Evolutionary conservation across 92 coral and sea anemone species (phyloP), one percentile per base, ranked within the genome.

Genomic region (Umimayanthus kanabou): DNA sequence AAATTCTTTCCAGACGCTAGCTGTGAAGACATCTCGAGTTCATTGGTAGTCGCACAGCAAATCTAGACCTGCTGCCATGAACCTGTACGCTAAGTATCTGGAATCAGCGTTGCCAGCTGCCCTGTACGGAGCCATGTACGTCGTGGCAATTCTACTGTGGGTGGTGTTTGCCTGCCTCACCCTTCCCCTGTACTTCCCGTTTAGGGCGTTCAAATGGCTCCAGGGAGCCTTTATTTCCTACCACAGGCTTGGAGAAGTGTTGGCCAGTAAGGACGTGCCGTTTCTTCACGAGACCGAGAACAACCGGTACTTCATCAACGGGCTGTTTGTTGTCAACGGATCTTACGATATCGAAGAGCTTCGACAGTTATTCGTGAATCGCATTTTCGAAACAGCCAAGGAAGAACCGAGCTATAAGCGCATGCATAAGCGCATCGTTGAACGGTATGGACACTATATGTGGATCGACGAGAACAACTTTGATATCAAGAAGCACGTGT

Each of bases 331-430:
- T 26, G 92, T 95, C 25, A 92, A 96, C 39, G 99, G 98, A 25
- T 81, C 69, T 40, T 82, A 89, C n/a, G 87, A 93, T 85, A 88
- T 96, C n/a, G 91, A 90, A 2, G 89, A 91, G 64, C 82, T 95
- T 26, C 94, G 97, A 4, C 87, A 92, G 90, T 90, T 95, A 67
- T 87, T 96, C 33, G 88, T 93, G 93, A 88, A 90, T 79, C 91
- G 96, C 86, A 93, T 96, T 55, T 91, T 96, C 20, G 79, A 92
- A 53, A 88, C 93, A 91, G 89, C 74, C 29, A 70, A 65, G 13
- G 98, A 95, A 39, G 98, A 94, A 65, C 97, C 97, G 13, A 96
- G 98, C 77, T 93, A 96, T 77, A 86, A 82, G 43, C 96, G 96
- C 77, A 92, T 96, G 96, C 93, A 90, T 42, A 90, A 96, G 64